Conservation (phyloP, 2,797 vertebrate species). For the Sardinella longiceps region DNA sequence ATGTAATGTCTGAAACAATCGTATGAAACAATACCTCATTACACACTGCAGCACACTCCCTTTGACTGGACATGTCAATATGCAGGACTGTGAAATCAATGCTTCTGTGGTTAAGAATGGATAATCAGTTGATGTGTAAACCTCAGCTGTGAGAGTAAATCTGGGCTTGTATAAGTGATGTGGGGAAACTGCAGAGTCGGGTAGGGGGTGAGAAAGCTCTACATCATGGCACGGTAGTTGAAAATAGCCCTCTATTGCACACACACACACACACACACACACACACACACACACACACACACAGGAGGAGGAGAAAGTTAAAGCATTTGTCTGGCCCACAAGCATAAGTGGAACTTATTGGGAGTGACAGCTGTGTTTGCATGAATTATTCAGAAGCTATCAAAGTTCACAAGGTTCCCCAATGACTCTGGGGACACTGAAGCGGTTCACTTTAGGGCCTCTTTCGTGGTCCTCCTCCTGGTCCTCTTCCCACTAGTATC, state of each 20-base stretch:
- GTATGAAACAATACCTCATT: background rate
- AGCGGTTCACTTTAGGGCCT: background rate
- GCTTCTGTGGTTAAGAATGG: background rate
- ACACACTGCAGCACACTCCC: background rate
- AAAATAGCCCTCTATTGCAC: background rate
- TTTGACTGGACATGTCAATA: background rate
- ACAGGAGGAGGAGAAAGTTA: background rate
- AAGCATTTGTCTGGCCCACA: background rate
- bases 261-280: no score
- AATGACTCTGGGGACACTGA: background rate
- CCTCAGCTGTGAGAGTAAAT: background rate
- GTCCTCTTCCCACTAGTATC: background rate
- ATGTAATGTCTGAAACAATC: no score
- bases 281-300: no score
- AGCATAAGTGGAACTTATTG: background rate
- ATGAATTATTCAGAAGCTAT: conserved; percentile 36
- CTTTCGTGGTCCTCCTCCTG: background rate
- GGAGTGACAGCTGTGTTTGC: conserved; percentile 26
- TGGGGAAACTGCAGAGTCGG: background rate
- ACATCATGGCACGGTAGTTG: background rate
- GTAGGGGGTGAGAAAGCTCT: background rate
- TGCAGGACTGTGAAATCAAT: background rate
- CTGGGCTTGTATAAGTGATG: background rate
- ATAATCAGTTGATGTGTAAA: background rate
- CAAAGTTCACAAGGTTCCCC: conserved; percentile 20